Evolutionary conservation across 1,140 invertebrate species (phyloP), one percentile per base, ranked within the genome.

Genomic region (Bombus pascuorum): DNA sequence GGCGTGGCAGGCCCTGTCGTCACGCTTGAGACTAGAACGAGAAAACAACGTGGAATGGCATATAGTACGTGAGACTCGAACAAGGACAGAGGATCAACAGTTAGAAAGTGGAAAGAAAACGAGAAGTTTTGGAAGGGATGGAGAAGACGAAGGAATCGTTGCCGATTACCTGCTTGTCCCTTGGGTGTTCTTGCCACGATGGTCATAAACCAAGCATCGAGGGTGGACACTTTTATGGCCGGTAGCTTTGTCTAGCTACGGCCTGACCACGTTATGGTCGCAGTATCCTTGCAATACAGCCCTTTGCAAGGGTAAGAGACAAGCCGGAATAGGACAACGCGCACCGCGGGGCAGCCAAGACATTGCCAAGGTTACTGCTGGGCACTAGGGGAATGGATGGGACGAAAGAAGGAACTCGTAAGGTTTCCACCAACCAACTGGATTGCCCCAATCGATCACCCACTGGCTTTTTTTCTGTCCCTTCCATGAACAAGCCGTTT

Each of bases 151-250:
- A 59, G 32, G 39, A 81, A 34, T 73, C 74, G 57, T 79, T 79
- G n/a, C 70, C 71, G 80, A 86, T 78, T 84, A 81, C 75, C 82
- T 83, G 82, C 65, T 75, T 25, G 84, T 59, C 53, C 80, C 83
- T 87, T 72, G 83, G 78, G 83, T 76, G 76, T 83, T 83, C 78
- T 78, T 81, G 84, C 39, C 78, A 85, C 71, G 71, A 57, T 87
- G 85, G 79, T 79, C 89, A 85, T 92, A 91, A 92, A 92, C 75
- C 86, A 86, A 59, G 77, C 76, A 87, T 87, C 86, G 86, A 76
- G 87, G 90, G 87, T 89, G 92, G 91, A 92, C 91, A 92, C 88
- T 92, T 93, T 93, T 92, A 93, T 93, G 92, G 89, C 89, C 81
- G 86, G 86, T 75, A 79, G 85, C 91, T 92, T 92, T 92, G 91